phyloP scores from a whole-genome alignment of 2,888 invertebrate genomes.

The Drosophila gaucha region DNA sequence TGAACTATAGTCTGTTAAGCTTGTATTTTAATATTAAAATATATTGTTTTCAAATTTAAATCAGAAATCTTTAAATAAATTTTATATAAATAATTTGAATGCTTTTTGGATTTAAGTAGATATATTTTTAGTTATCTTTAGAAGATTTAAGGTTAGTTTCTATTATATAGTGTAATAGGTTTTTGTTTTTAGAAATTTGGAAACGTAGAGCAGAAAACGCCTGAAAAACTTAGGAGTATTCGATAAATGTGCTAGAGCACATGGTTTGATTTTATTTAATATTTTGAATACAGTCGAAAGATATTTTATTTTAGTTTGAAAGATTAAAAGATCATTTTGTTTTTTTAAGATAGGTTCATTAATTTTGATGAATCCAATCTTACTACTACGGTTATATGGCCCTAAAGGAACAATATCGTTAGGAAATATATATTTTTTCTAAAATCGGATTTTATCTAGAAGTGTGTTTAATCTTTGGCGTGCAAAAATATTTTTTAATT shows the following conservation, averaged over 20 bases:
- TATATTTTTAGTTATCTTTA: not conserved
- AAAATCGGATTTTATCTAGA: not conserved
- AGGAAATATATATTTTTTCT: not conserved
- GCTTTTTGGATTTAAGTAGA: not conserved
- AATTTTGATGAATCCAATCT: no score
- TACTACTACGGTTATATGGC: not conserved
- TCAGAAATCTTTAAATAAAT: not conserved
- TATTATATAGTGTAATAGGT: not conserved
- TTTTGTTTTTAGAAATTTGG: no score
- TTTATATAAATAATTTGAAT: not conserved
- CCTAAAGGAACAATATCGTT: not conserved
- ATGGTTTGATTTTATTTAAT: no score
- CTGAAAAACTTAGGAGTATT: no score
- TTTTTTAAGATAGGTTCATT: no score
- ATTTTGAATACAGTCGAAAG: no score
- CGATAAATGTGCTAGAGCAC: no score
- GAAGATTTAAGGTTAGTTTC: not conserved
- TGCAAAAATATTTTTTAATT: no score
- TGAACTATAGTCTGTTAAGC: conserved; percentile 14
- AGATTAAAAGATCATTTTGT: no score
- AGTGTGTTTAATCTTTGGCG: not conserved
- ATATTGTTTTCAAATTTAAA: not conserved
- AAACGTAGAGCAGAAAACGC: no score
- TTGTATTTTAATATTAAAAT: conserved; percentile 10
- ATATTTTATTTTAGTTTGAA: no score